Evolutionary conservation across 2,797 vertebrate species (phyloP).

Genomic region (Lithobates sylvaticus): DNA sequence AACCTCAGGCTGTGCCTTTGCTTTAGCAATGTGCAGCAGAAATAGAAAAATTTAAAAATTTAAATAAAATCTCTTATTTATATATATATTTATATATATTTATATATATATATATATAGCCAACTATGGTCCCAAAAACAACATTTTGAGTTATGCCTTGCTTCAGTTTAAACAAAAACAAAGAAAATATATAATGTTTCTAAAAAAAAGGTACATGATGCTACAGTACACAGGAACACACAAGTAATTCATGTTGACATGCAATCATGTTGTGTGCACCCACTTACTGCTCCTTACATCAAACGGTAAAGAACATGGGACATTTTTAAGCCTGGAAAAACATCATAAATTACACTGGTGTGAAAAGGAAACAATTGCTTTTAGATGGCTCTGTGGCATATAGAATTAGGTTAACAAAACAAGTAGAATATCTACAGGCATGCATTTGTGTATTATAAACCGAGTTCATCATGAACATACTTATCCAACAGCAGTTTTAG

Average conservation of each 20-base stretch:
- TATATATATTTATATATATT: too few relatives aligned
- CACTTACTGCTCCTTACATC: background rate
- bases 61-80: background rate
- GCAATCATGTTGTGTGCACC: background rate
- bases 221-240: background rate
- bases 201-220: background rate
- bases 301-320: background rate
- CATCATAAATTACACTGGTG: background rate
- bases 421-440: background rate
- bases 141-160: background rate
- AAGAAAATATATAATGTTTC: background rate
- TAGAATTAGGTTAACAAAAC: background rate
- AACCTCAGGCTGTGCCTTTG: background rate
- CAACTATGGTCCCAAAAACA: too few relatives aligned
- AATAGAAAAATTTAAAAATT: background rate
- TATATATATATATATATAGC: background rate
- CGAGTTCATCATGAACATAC: constrained; percentile 3
- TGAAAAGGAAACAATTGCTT: background rate
- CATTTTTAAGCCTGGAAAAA: background rate
- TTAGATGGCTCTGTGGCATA: background rate
- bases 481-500: constrained; percentile 35
- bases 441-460: constrained; percentile 13
- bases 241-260: background rate
- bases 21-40: too few relatives aligned
- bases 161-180: background rate